Conservation (phyloP, 2,888 invertebrate genomes). For the Bedellia somnulentella region DNA sequence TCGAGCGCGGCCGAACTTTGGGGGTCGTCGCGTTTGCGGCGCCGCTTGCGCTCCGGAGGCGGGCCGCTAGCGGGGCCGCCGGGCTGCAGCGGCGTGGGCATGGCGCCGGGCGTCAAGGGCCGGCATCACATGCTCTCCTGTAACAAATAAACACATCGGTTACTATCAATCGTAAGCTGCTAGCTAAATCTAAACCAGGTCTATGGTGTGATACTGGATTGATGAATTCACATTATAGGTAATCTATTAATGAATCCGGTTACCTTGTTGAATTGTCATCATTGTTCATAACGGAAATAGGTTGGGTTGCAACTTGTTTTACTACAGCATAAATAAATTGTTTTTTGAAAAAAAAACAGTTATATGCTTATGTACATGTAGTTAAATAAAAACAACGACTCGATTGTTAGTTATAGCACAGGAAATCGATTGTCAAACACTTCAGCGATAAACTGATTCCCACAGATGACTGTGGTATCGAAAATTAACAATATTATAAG, state of each 20-base stretch:
- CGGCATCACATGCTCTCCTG: slow-evolving; percentile 64
- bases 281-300: slow-evolving; percentile 36
- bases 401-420: no score
- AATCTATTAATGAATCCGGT: no score
- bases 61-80: slow-evolving; percentile 64
- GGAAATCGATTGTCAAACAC: slow-evolving; percentile 4
- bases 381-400: no score
- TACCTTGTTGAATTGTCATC: no score
- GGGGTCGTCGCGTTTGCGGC: slow-evolving; percentile 65
- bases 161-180: not conserved
- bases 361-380: no score
- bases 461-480: slow-evolving; percentile 16
- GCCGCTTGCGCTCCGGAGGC: slow-evolving; percentile 63
- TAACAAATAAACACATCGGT: slow-evolving; percentile 21
- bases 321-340: no score
- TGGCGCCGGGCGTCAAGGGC: slow-evolving; percentile 62
- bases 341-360: no score
- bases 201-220: no score
- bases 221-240: no score
- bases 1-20: slow-evolving; percentile 59
- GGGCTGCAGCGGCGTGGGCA: slow-evolving; percentile 64
- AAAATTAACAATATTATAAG: slow-evolving; percentile 51
- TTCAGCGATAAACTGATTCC: slow-evolving; percentile 16
- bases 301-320: slow-evolving; percentile 35
- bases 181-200: not conserved